phyloP scores from a whole-genome alignment of 2,797 vertebrate species.

The Rhincodon typus region DNA sequence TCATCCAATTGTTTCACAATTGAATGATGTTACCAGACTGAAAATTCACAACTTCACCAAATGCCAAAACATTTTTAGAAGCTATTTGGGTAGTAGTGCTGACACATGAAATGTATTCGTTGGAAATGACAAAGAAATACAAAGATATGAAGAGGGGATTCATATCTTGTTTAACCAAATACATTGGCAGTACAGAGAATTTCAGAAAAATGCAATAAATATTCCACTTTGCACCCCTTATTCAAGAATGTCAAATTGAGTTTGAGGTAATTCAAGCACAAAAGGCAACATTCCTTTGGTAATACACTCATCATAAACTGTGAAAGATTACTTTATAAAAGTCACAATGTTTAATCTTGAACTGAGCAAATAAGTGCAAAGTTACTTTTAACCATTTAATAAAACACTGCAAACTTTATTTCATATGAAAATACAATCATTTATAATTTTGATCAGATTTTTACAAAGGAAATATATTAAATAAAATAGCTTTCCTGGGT shows the following conservation, averaged over 20 bases:
- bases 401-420: slow-evolving; percentile 29
- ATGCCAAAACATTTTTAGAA: no score
- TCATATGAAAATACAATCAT: not conserved
- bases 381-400: not conserved
- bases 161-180: not conserved
- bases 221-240: not conserved
- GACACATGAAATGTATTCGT: no score
- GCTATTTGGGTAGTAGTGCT: no score
- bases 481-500: not conserved
- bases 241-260: not conserved
- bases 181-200: not conserved
- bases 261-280: not conserved
- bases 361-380: not conserved
- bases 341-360: not conserved
- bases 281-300: not conserved
- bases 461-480: not conserved
- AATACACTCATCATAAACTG: not conserved
- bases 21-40: no score
- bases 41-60: no score
- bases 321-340: not conserved
- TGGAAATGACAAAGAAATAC: no score
- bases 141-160: not conserved
- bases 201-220: not conserved
- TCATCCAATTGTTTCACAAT: no score
- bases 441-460: not conserved